A percentile compares a stretch with the other conserved stretches of the same genome.
phyloP scores from a whole-genome alignment of 2,113 vertebrate species.

The Onychostoma macrolepis region DNA sequence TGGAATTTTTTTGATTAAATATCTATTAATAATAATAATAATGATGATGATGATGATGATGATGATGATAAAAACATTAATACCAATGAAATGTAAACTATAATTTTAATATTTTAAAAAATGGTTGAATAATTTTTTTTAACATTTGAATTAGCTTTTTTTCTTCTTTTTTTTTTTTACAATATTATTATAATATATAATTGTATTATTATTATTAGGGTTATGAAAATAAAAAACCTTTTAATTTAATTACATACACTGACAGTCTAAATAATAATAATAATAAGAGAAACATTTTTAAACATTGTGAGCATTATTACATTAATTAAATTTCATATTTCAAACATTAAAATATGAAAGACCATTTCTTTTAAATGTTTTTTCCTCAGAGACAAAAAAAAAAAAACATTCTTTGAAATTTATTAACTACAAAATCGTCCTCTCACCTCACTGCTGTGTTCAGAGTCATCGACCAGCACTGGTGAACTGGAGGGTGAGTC shows the following conservation, averaged over 20 bases:
- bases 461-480: constrained; percentile 59
- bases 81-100: too few species aligned
- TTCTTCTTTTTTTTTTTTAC: too few species aligned
- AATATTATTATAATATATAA: too few species aligned
- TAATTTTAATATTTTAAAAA: too few species aligned
- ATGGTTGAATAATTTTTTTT: too few species aligned
- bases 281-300: not conserved
- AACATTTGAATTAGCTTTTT: too few species aligned
- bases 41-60: not conserved
- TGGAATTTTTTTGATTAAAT: not conserved
- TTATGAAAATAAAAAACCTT: not conserved
- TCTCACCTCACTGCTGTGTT: constrained; percentile 49
- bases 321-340: not conserved
- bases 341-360: too few species aligned
- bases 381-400: too few species aligned
- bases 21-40: not conserved
- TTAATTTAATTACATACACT: not conserved
- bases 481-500: constrained; percentile 66
- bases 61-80: too few species aligned
- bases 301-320: not conserved
- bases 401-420: not conserved
- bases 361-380: too few species aligned
- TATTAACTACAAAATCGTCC: not conserved
- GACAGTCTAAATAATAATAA: not conserved
- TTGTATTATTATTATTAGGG: too few species aligned